Base-by-base conservation (phyloP, 1,140 invertebrate species). In the Sitodiplosis mosellana region DNA sequence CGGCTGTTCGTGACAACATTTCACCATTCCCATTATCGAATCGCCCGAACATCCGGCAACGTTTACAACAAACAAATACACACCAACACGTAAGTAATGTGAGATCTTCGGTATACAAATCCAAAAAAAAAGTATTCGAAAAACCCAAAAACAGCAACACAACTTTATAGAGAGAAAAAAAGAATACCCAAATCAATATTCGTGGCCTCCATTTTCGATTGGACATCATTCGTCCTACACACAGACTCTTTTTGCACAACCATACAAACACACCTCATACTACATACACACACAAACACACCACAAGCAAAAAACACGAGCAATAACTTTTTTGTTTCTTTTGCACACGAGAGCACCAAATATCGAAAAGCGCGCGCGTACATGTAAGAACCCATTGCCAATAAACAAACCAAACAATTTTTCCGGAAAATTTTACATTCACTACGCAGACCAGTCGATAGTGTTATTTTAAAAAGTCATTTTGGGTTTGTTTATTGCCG, bases 21-120 rank as follows among this genome's bases (percentile, higher is more conserved):
- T 59, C 62, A 17, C 59, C 58, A 20, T 64, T 64, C 49, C 61
- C 61, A 19, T 46, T 64, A 6, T 64, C 61, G 21, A 59, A 77
- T 68, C 58, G 72, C 68, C 59, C 60, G 68, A 52, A 74, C 67
- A 46, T 76, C 69, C 59, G 68, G 55, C 48, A 73, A 61, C 49
- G 70, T 68, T 51, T 63, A 64, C 46, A 68, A 60, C 56, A 67
- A 58, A 51, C 54, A 52, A 51, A 55, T 59, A 60, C 59, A 54
- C n/a, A 43, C 20, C 41, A 43, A 12, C 41, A 43, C 12, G 27
- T 27, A 27, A 27, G 27, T 27, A 27, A 27, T 10, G n/a, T n/a
- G 4, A 27, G 27, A 5, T 5, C 10, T 5, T 27, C 27, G 27
- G 27, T 27, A 3, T 27, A 27, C 10, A 3, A 27, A 27, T 27